Conservation (phyloP, 2,113 vertebrate genomes). For the Pseudonaja textilis region DNA sequence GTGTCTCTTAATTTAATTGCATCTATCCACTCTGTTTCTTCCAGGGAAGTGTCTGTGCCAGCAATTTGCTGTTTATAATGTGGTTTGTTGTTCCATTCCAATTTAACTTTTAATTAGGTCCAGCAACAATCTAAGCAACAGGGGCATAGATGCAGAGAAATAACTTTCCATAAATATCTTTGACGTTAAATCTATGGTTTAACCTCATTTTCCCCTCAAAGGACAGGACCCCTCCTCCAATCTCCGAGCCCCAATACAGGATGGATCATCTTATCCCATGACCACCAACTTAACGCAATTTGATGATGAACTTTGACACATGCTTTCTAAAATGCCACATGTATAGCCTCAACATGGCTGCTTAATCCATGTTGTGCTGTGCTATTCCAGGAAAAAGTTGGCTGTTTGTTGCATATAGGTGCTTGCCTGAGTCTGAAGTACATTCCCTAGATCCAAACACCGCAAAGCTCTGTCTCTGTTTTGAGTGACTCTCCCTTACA, state of each 20-base stretch:
- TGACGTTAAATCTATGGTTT: neutral
- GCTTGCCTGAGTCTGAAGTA: neutral
- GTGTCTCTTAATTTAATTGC: neutral
- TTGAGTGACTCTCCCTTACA: neutral
- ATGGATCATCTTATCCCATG: neutral
- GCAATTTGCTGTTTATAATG: neutral
- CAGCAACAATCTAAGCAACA: neutral
- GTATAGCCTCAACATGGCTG: neutral
- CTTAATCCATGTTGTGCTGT: neutral
- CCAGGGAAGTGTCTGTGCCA: neutral
- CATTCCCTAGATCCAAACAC: neutral
- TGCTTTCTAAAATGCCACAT: neutral
- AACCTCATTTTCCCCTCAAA: neutral
- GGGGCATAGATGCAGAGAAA: neutral
- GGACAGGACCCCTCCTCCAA: neutral
- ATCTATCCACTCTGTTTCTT: neutral
- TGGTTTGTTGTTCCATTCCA: neutral
- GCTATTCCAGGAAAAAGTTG: neutral
- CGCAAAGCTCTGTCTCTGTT: neutral
- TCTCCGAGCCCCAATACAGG: neutral
- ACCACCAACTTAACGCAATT: neutral
- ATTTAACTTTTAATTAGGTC: neutral
- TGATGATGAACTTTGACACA: neutral
- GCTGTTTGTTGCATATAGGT: neutral
- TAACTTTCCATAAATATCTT: neutral